phyloP scores from a whole-genome alignment of 2,888 invertebrate genomes.

The Clanis bilineata region DNA sequence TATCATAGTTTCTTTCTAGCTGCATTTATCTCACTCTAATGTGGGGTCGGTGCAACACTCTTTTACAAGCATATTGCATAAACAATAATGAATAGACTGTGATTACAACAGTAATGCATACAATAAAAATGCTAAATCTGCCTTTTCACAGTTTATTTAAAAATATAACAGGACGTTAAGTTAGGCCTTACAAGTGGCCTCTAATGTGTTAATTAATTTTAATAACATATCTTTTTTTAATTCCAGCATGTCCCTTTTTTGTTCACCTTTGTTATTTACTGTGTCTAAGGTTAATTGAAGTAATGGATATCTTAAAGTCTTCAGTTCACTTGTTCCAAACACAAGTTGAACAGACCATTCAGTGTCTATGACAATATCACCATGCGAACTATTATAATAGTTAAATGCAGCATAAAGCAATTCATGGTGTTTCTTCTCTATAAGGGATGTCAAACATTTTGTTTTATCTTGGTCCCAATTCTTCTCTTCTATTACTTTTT shows the following conservation, averaged over 20 bases:
- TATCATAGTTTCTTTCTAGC: too few species aligned
- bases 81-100: too few species aligned
- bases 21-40: too few species aligned
- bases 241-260: constrained; percentile 49
- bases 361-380: constrained; percentile 50
- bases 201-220: constrained; percentile 53
- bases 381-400: constrained; percentile 46
- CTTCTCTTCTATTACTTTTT: constrained; percentile 32
- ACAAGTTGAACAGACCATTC: constrained; percentile 61
- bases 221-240: constrained; percentile 51
- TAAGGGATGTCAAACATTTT: constrained; percentile 30
- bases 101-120: too few species aligned
- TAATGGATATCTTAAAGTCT: constrained; percentile 54
- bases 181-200: constrained; percentile 27
- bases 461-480: constrained; percentile 41
- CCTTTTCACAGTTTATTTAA: not conserved
- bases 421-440: constrained; percentile 43
- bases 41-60: too few species aligned
- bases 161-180: not conserved
- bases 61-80: too few species aligned
- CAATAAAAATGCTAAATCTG: not conserved
- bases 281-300: constrained; percentile 53
- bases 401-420: constrained; percentile 45
- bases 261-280: constrained; percentile 35
- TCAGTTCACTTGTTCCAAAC: constrained; percentile 60